Percentiles rank a stretch among this genome's conserved stretches.
These are phyloP conservation scores for Capitella teleta DNA, from an alignment of 1,140 invertebrate genomes.

Conservation along the genomic window DNA sequence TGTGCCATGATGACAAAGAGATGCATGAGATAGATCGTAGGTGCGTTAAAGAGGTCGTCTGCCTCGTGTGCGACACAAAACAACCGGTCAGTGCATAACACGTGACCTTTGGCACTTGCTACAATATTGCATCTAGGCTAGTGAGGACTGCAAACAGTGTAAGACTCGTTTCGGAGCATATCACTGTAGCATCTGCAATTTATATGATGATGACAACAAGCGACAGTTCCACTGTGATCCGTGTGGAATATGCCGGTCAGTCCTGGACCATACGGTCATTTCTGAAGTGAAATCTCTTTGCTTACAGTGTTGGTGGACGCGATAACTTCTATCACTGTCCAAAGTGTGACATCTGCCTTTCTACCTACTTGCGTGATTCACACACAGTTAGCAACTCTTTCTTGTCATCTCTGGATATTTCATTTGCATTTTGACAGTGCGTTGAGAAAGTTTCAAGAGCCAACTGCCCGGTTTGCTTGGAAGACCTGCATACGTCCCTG, in stretches of 20 bases:
- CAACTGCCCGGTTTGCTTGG: conserved; percentile 75
- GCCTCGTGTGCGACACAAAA: conserved; percentile 63
- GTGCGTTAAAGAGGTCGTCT: conserved; percentile 67
- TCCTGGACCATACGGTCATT: background rate
- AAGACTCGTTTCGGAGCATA: conserved; percentile 46
- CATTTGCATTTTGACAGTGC: conserved; percentile 49
- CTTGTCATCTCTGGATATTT: background rate
- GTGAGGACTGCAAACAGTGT: conserved; percentile 20
- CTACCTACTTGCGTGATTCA: conserved; percentile 61
- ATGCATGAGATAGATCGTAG: conserved; percentile 68
- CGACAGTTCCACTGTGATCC: conserved; percentile 78
- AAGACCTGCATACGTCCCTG: conserved; percentile 77
- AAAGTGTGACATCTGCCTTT: conserved; percentile 76
- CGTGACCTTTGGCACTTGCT: background rate
- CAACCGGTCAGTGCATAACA: conserved; percentile 52
- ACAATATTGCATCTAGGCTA: conserved; percentile 31
- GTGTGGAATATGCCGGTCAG: conserved; percentile 65
- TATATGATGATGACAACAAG: conserved; percentile 81
- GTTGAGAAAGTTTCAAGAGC: conserved; percentile 73
- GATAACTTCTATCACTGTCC: conserved; percentile 79
- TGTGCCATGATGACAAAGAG: conserved; percentile 79
- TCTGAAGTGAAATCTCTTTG: background rate
- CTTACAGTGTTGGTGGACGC: conserved; percentile 58
- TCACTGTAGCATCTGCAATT: conserved; percentile 70
- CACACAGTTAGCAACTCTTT: conserved; percentile 55